A percentile compares a stretch with the other conserved stretches of the same genome.
Conservation (phyloP, 2,113 vertebrate species). For the Leucosticte australis region DNA sequence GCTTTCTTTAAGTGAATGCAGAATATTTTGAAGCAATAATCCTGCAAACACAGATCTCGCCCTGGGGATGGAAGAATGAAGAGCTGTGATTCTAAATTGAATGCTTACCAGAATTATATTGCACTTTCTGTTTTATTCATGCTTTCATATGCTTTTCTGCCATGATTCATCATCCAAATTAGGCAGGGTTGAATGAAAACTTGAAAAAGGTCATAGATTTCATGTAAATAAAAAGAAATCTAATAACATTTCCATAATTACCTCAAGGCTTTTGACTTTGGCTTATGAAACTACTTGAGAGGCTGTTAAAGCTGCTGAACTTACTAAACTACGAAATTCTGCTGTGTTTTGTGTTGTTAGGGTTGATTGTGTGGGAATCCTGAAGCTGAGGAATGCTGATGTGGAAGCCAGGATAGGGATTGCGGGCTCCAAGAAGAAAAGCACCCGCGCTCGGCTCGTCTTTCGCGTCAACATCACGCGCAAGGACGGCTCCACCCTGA, state of each 20-base stretch:
- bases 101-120: neutral
- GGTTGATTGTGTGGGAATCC: conserved; percentile 95
- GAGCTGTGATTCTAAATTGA: neutral
- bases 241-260: neutral
- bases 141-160: neutral
- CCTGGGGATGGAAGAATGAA: neutral
- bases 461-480: conserved; percentile 93
- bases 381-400: conserved; percentile 96
- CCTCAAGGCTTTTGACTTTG: neutral
- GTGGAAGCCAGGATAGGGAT: conserved; percentile 97
- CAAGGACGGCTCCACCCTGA: conserved; percentile 90
- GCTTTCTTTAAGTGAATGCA: conserved; percentile 2
- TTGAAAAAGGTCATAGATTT: neutral
- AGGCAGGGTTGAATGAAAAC: neutral
- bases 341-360: conserved; percentile 63
- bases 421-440: conserved; percentile 97
- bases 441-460: conserved; percentile 93
- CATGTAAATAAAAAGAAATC: neutral
- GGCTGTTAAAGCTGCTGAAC: neutral
- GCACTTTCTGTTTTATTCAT: neutral
- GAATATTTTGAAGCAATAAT: neutral
- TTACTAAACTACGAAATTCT: neutral
- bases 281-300: neutral
- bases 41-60: neutral
- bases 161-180: neutral